phyloP scores from a whole-genome alignment of 1,140 invertebrate genomes.

The Metopolophium dirhodum region DNA sequence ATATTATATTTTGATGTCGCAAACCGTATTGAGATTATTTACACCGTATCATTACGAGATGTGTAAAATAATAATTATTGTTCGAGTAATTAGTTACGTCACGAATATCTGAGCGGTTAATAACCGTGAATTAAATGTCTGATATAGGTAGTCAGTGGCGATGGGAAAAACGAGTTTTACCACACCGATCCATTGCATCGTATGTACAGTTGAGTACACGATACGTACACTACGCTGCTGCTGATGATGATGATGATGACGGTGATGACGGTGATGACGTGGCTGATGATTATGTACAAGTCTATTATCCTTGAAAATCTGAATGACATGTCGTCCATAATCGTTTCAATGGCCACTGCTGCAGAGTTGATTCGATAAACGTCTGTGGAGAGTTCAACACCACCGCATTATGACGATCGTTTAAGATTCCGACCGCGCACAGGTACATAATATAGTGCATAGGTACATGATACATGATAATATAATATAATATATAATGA shows the following conservation, averaged over 20 bases:
- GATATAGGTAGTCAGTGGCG: neutral
- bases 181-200: neutral
- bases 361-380: slow-evolving; percentile 1
- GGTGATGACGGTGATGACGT: neutral
- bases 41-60: neutral
- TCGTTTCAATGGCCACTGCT: neutral
- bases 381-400: neutral
- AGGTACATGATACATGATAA: neutral
- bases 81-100: slow-evolving; percentile 3
- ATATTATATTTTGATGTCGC: neutral
- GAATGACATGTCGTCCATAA: slow-evolving; percentile 14
- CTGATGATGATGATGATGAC: neutral
- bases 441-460: too few relatives aligned
- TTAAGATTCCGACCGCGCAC: neutral
- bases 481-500: neutral
- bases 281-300: neutral
- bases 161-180: neutral
- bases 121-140: slow-evolving; percentile 33
- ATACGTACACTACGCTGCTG: too few relatives aligned
- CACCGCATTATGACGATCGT: neutral
- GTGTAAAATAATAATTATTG: neutral
- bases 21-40: neutral
- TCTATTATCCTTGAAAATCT: slow-evolving; percentile 17
- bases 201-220: neutral
- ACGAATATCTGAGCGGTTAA: slow-evolving; percentile 33